Base-by-base conservation (phyloP, 2,113 vertebrate genomes). In the Nothobranchius furzeri region DNA sequence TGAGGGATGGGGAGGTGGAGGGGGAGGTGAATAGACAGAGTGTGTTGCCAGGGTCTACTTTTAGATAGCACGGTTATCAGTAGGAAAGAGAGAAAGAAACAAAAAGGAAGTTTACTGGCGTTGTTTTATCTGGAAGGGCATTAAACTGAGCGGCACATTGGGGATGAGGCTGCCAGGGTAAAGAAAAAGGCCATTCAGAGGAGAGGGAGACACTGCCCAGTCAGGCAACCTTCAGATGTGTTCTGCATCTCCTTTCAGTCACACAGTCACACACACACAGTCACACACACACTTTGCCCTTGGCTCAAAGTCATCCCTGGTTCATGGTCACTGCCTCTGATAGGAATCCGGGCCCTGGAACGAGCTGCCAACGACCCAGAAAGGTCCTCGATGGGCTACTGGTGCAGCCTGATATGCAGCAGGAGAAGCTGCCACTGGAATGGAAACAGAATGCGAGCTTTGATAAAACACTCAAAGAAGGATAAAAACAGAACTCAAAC, bases 21-120 rank as follows among this genome's bases (percentile, higher is more conserved):
- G 24, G 10, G 46, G 8, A 59, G 56, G 51, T 76, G 85, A 86
- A 76, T 54, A 75, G 81, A 79, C 60, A 60, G 59, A 56, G 61
- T 76, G 53, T 30, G 68, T 73, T 85, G 80, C 79, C 87, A 77
- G 74, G 60, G 65, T 80, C 66, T 81, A 70, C 84, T 86, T 83
- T 88, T 75, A 88, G 87, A 92, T 87, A 89, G 72, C 17, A 57
- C 69, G 70, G 80, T 90, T 90, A 91, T 92, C 88, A 89, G 83
- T 17, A 3, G 49, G 63, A 51, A 45, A 64, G 60, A 62, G 69
- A 54, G 63, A 37, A 64, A 49, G 67, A 87, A 84, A 90, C 85
- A 89, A 85, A 85, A 70, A 82, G 78, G 75, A 88, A 80, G 79
- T 87, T 86, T 88, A 85, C 80, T 73, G 72, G 43, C 51, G 58